Evolutionary conservation across 2,797 vertebrate species (phyloP).

Genomic region (Fringilla coelebs): DNA sequence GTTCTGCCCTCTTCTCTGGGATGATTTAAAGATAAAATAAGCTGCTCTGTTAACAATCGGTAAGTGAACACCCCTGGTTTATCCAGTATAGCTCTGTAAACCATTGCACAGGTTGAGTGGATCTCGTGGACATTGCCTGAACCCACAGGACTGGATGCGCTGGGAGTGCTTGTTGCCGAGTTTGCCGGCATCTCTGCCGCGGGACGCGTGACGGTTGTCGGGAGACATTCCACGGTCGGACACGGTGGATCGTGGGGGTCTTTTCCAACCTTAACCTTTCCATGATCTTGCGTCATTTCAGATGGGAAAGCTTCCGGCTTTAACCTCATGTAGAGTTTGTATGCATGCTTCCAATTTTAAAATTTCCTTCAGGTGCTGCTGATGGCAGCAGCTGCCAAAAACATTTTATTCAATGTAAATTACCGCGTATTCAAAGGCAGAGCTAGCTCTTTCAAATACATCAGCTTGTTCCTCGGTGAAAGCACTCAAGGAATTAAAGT

Average conservation of each 20-base stretch:
- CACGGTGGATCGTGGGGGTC: background rate
- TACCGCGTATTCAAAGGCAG: background rate
- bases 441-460: background rate
- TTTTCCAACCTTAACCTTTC: background rate
- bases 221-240: background rate
- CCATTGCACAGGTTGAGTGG: background rate
- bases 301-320: background rate
- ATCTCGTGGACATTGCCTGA: background rate
- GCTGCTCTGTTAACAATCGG: background rate
- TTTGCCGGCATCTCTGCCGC: too few species aligned
- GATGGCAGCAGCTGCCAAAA: background rate
- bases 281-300: background rate
- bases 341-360: background rate
- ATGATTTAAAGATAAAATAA: background rate
- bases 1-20: too few species aligned
- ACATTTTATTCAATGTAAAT: fast-evolving
- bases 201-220: background rate
- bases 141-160: fast-evolving
- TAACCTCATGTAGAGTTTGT: fast-evolving
- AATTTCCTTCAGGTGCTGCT: background rate
- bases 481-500: background rate
- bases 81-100: background rate
- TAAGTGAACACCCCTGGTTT: background rate
- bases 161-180: background rate
- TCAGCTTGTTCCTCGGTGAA: background rate